Percentiles rank a stretch among this genome's conserved stretches.
phyloP scores from a whole-genome alignment of 2,113 vertebrate genomes.

The Gila orcuttii region DNA sequence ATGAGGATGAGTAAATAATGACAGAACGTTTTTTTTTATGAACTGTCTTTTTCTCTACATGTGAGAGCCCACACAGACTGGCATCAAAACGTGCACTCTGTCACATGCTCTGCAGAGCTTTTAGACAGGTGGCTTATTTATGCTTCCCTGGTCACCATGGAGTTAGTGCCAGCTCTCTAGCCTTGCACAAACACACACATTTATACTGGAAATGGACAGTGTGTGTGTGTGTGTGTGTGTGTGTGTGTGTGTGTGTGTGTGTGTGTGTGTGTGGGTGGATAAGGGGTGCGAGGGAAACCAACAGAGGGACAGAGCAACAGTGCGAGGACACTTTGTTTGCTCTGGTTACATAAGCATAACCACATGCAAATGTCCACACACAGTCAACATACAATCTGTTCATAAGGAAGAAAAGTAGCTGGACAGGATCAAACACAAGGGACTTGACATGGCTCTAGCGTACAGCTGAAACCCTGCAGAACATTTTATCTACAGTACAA shows the following conservation, averaged over 20 bases:
- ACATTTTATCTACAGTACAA: conserved; percentile 16
- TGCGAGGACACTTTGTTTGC: conserved; percentile 40
- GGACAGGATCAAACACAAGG: conserved; percentile 16
- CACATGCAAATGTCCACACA: conserved; percentile 31
- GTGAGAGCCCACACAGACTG: background rate
- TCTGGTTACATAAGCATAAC: conserved; percentile 39
- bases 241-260: conserved; percentile 6
- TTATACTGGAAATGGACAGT: conserved; percentile 8
- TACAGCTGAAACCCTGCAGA: background rate
- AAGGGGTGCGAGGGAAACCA: conserved; percentile 1
- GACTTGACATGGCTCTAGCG: background rate
- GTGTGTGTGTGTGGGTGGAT: background rate
- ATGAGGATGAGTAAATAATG: background rate
- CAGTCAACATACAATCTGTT: conserved; percentile 15
- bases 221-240: conserved; percentile 11
- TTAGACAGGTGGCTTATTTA: conserved; percentile 48
- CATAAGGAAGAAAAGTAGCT: conserved; percentile 18
- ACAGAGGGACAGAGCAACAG: conserved; percentile 23
- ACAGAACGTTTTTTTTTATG: background rate
- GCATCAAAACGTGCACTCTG: background rate
- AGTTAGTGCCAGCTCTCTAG: conserved; percentile 35
- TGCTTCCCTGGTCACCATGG: conserved; percentile 35
- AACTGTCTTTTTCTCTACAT: background rate
- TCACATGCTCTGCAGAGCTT: background rate
- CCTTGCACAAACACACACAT: conserved; percentile 31